A percentile compares a stretch with the other conserved stretches of the same genome.
Evolutionary conservation across 35 echinoderm and acorn worm species (phyloP).

Genomic region (Patiria miniata): DNA sequence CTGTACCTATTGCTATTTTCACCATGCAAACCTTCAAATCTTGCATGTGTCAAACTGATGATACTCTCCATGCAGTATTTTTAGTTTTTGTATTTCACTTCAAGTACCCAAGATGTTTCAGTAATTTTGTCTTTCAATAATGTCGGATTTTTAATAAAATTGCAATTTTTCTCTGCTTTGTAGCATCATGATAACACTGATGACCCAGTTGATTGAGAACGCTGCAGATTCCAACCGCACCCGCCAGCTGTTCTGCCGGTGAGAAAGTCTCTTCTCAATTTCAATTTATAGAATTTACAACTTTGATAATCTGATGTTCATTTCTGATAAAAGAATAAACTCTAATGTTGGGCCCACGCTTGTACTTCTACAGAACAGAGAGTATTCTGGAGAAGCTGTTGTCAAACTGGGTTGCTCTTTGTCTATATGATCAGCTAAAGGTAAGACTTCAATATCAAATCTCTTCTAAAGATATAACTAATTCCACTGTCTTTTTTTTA

Average conservation of each 20-base stretch:
- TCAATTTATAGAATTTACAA: not conserved
- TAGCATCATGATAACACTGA: conserved; percentile 40
- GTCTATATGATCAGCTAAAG: conserved; percentile 82
- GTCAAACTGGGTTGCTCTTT: conserved; percentile 82
- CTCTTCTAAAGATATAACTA: no score
- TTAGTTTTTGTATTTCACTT: no score
- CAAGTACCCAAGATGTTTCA: no score
- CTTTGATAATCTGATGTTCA: not conserved
- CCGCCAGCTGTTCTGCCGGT: conserved; percentile 11
- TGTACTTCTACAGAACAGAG: conserved; percentile 65
- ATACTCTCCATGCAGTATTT: no score
- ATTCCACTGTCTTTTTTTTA: no score
- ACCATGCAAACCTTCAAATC: no score
- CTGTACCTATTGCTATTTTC: no score
- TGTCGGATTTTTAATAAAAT: no score
- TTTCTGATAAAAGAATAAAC: not conserved
- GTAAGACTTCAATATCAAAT: conserved; percentile 6
- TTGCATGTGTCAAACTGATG: no score
- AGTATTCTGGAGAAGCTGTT: conserved; percentile 80
- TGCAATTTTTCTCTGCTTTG: not conserved
- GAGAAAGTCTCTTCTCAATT: not conserved
- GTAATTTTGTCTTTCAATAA: no score
- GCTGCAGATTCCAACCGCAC: not conserved
- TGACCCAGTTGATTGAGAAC: conserved; percentile 1
- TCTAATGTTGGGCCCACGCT: not conserved